A percentile compares a stretch with the other conserved stretches of the same genome.
These are phyloP conservation scores for Pedicia rivosa DNA, from an alignment of 2,888 invertebrate species.

Conservation along the genomic window DNA sequence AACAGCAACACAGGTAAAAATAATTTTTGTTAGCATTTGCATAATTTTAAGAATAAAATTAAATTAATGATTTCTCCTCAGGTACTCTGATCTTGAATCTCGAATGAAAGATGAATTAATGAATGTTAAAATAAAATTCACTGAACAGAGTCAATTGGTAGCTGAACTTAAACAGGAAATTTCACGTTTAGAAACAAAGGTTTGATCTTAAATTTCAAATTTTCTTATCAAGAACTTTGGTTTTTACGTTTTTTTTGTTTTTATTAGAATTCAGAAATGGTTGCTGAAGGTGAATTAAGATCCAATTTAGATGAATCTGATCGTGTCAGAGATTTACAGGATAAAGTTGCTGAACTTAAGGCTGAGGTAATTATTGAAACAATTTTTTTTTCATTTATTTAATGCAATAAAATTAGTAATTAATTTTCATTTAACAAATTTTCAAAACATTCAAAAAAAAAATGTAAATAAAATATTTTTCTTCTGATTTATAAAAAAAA, in stretches of 20 bases:
- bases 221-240: not conserved
- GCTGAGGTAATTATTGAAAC: conserved; percentile 58
- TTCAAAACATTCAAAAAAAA: no score
- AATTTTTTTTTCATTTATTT: no score
- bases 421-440: no score
- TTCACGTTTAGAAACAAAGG: conserved; percentile 83
- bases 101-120: conserved; percentile 72
- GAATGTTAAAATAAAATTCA: conserved; percentile 86
- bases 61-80: conserved; percentile 9
- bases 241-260: not conserved
- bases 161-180: conserved; percentile 90
- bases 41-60: not conserved
- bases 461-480: no score
- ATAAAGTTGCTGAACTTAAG: conserved; percentile 81
- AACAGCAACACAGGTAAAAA: conserved; percentile 59
- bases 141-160: conserved; percentile 85
- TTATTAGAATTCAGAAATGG: conserved; percentile 80
- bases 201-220: conserved; percentile 20
- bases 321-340: conserved; percentile 75
- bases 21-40: not conserved
- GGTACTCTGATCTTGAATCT: conserved; percentile 32
- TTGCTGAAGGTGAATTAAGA: conserved; percentile 80
- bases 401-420: no score
- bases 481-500: no score
- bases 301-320: conserved; percentile 75